phyloP scores from a whole-genome alignment of 2,888 invertebrate genomes.

The Pogonocherus hispidulus region DNA sequence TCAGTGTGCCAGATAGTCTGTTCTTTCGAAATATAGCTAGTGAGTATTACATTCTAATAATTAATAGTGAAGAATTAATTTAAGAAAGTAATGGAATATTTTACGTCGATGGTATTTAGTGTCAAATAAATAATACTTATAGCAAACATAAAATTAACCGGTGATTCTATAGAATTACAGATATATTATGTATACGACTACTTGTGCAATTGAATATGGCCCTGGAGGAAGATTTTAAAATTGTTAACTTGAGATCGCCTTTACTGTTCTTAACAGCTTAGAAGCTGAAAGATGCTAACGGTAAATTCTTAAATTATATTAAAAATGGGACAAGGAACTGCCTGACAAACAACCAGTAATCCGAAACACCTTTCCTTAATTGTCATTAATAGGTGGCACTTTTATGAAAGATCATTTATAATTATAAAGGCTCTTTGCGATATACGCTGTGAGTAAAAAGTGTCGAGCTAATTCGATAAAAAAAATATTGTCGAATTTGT shows the following conservation, averaged over 20 bases:
- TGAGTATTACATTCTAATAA: conserved; percentile 8
- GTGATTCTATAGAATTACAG: conserved; percentile 9
- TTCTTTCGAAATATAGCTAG: background rate
- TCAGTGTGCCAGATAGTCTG: background rate
- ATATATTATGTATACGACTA: conserved; percentile 7
- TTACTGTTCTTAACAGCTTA: no score
- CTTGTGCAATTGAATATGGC: background rate
- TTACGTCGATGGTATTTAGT: background rate
- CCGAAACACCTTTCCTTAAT: conserved; percentile 11
- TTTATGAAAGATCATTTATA: background rate
- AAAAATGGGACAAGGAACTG: background rate
- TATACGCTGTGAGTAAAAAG: no score
- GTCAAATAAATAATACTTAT: conserved; percentile 16
- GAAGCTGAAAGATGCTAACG: no score
- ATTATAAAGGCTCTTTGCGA: conserved; percentile 3
- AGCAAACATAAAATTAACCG: conserved; percentile 5
- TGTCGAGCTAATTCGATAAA: no score
- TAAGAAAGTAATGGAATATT: conserved; percentile 6
- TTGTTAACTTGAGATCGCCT: no score
- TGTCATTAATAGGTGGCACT: conserved; percentile 8
- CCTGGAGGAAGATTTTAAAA: background rate
- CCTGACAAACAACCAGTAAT: background rate
- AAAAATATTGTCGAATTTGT: no score
- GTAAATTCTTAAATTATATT: conserved; percentile 4
- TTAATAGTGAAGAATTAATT: background rate